These are phyloP conservation scores for Iphiclides podalirius DNA, from an alignment of 2,888 invertebrate genomes.

Conservation along the genomic window DNA sequence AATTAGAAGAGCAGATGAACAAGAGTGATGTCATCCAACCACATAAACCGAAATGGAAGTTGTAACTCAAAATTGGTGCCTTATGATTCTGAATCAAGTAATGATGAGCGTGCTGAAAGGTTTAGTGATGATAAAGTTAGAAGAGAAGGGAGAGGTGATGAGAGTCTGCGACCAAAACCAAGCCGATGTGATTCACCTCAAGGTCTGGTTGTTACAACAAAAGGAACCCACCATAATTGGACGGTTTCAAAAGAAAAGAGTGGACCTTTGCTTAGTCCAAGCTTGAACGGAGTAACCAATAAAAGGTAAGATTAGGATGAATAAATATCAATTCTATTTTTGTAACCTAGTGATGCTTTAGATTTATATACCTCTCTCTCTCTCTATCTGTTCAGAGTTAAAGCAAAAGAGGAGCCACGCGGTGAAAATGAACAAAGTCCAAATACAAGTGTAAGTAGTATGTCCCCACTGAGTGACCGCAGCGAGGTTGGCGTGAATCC, in stretches of 20 bases:
- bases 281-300: slow-evolving; percentile 70
- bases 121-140: slow-evolving; percentile 32
- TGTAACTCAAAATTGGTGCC: slow-evolving; percentile 73
- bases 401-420: slow-evolving; percentile 56
- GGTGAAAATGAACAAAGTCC: slow-evolving; percentile 58
- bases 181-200: slow-evolving; percentile 57
- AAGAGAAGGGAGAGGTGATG: slow-evolving; percentile 33
- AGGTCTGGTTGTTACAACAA: slow-evolving; percentile 56
- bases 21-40: slow-evolving; percentile 48
- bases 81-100: slow-evolving; percentile 81
- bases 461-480: slow-evolving; percentile 69
- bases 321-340: slow-evolving; percentile 11
- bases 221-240: slow-evolving; percentile 66
- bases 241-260: slow-evolving; percentile 64
- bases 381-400: slow-evolving; percentile 36
- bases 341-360: too few relatives aligned
- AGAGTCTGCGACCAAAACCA: slow-evolving; percentile 49
- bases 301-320: slow-evolving; percentile 73
- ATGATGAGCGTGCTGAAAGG: slow-evolving; percentile 55
- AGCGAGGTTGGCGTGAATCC: slow-evolving; percentile 45
- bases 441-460: slow-evolving; percentile 69
- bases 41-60: slow-evolving; percentile 48
- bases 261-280: slow-evolving; percentile 67
- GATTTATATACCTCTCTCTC: too few relatives aligned
- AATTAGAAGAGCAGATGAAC: slow-evolving; percentile 71